Conservation (phyloP, 2,797 vertebrate species). For the Enoplosus armatus region DNA sequence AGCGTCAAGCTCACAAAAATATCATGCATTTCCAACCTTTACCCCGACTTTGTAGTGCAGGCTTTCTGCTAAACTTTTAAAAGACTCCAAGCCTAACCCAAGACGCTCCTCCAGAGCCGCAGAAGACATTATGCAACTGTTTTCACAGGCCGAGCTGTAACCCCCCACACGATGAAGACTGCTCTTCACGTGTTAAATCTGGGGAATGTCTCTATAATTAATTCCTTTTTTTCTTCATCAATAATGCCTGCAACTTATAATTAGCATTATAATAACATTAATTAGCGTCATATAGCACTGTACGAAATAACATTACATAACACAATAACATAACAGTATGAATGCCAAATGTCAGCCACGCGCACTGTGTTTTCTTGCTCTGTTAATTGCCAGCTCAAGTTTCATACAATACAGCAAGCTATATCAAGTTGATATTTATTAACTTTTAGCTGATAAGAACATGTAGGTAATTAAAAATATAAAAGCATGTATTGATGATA, state of each 20-base stretch:
- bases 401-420: not conserved
- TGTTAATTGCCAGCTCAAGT: constrained; percentile 5
- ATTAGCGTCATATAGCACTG: not conserved
- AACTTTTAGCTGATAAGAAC: not conserved
- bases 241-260: not conserved
- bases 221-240: constrained; percentile 2
- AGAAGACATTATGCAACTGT: not conserved
- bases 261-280: not conserved
- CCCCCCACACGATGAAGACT: not conserved
- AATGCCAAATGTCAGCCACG: constrained; percentile 27
- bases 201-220: not conserved
- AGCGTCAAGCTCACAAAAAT: not conserved
- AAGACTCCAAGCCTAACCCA: not conserved
- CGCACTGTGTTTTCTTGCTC: not conserved
- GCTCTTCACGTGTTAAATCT: not conserved
- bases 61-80: not conserved
- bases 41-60: not conserved
- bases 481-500: not conserved
- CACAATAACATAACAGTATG: no score
- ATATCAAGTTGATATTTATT: not conserved
- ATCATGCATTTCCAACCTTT: not conserved
- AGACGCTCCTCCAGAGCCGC: not conserved
- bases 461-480: not conserved
- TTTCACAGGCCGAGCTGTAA: not conserved
- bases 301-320: not conserved